Evolutionary conservation across 2,888 invertebrate species (phyloP).

Genomic region (Athetis lepigone): DNA sequence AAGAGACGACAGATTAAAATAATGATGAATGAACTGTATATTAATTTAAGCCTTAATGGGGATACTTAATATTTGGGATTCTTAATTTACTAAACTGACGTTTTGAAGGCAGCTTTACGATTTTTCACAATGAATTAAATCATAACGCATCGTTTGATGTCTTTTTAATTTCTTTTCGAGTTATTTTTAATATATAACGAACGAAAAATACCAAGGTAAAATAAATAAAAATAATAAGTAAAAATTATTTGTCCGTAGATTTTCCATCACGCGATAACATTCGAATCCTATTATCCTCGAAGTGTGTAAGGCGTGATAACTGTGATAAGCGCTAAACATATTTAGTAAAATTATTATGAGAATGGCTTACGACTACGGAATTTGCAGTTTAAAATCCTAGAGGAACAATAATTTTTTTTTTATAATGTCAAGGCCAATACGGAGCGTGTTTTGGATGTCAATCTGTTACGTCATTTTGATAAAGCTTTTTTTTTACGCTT

Average conservation of each 20-base stretch:
- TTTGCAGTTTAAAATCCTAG: constrained; percentile 2
- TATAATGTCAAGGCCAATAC: constrained; percentile 12
- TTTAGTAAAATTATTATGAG: constrained; percentile 5
- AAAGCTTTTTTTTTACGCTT: neutral
- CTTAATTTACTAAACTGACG: too few relatives aligned
- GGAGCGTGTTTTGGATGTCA: constrained; percentile 8
- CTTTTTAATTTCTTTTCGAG: too few relatives aligned
- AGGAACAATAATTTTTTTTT: constrained; percentile 20
- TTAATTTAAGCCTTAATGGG: too few relatives aligned
- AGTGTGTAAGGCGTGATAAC: neutral
- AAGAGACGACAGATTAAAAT: constrained; percentile 20
- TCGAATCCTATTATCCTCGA: neutral
- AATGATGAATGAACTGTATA: neutral
- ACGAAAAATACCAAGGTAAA: neutral
- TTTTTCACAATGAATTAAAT: too few relatives aligned
- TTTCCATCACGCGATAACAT: neutral
- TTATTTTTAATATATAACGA: neutral
- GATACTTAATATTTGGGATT: too few relatives aligned
- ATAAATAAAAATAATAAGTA: neutral
- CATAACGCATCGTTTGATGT: too few relatives aligned
- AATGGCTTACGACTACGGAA: neutral
- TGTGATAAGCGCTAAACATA: neutral
- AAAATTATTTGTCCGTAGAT: neutral
- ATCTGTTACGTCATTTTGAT: neutral
- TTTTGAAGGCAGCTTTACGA: too few relatives aligned